Base-by-base conservation (phyloP, 2,797 vertebrate species). In the Peromyscus attwateri region DNA sequence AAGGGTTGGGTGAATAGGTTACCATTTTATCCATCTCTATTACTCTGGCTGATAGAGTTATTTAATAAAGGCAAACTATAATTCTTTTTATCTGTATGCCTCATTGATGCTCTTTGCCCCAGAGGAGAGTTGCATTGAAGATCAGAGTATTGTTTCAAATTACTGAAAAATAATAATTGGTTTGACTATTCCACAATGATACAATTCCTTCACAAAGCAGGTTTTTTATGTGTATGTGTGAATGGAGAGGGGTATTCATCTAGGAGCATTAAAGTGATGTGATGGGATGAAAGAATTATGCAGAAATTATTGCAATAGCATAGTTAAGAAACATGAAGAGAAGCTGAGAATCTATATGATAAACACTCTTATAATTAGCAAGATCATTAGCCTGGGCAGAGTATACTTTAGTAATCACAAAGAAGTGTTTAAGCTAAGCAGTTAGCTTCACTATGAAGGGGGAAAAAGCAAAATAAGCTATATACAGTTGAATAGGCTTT, bases 401-500 rank as follows among this genome's bases (percentile, higher is more conserved):
- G 92, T 96, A 97, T 98, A 97, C 97, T 98, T 98, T 98, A 98
- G 98, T 98, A 98, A 98, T 98, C 98, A 97, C 98, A 98, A 98
- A 98, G 97, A 99, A 98, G 96, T 98, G 98, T 99, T 98, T 98
- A 98, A 98, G 97, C 98, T 98, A 98, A 99, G 98, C 98, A 98
- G 98, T 98, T 98, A 98, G 97, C 97, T 98, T 98, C 97, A 96
- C 93, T 97, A 94, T 98, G 98, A 96, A 98, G 96, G 95, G 64
- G 75, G 94, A 60, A 96, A 79, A 85, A 37, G 25, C 31, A 98
- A 98, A 98, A 98, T 98, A 98, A 98, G 98, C 98, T 98, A 98
- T 97, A 98, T 98, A 94, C 97, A 98, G 98, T 98, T 99, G 98
- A 99, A 98, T 99, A 98, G 99, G 98, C 98, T 98, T 98, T 99